phyloP scores from a whole-genome alignment of 2,888 invertebrate genomes.

The Chironomus riparius region DNA sequence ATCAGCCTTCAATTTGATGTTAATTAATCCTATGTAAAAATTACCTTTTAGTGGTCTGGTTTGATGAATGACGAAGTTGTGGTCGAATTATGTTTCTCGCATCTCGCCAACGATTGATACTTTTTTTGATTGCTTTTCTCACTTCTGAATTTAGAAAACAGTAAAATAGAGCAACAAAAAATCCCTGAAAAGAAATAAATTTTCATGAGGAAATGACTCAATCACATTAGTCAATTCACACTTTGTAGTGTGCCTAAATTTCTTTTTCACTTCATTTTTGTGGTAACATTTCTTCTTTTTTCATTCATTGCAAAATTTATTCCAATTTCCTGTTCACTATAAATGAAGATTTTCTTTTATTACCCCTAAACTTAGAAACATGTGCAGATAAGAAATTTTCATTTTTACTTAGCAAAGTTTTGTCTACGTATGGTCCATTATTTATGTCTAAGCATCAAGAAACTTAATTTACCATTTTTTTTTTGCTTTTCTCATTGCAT shows the following conservation, averaged over 20 bases:
- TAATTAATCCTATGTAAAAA: not conserved
- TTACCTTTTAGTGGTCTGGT: slow-evolving; percentile 34
- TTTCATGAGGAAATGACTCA: not conserved
- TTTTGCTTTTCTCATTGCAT: too few species aligned
- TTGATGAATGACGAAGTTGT: slow-evolving; percentile 9
- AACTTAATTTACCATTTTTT: not conserved
- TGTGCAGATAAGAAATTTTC: too few species aligned
- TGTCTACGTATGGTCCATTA: not conserved
- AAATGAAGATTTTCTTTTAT: too few species aligned
- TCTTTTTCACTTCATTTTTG: not conserved
- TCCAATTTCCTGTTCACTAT: too few species aligned
- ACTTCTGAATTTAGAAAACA: slow-evolving; percentile 91
- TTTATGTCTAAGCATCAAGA: not conserved
- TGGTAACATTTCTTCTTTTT: too few species aligned
- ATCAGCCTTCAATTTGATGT: not conserved
- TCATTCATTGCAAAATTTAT: too few species aligned
- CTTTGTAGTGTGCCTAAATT: not conserved
- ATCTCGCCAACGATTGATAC: slow-evolving; percentile 63
- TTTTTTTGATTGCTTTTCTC: slow-evolving; percentile 72
- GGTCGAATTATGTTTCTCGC: slow-evolving; percentile 38
- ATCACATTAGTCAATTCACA: not conserved
- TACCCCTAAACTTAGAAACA: too few species aligned
- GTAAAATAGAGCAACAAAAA: slow-evolving; percentile 82
- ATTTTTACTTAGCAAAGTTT: too few species aligned
- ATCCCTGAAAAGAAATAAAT: slow-evolving; percentile 52